Evolutionary conservation across 2,797 vertebrate genomes (phyloP).

Genomic region (Amblyraja radiata): DNA sequence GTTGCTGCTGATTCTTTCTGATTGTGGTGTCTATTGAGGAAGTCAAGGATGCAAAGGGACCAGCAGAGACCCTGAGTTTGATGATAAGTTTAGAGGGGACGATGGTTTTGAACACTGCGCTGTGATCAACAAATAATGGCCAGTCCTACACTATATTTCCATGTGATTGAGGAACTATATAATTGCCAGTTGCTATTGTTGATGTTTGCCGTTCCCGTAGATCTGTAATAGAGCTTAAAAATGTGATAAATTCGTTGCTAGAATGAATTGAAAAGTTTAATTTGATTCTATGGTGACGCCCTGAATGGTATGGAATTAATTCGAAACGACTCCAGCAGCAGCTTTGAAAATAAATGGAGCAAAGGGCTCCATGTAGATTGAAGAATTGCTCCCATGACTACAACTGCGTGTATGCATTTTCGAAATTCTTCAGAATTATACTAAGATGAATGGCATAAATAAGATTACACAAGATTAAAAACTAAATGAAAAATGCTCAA

Average conservation of each 20-base stretch:
- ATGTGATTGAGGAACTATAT: too few relatives aligned
- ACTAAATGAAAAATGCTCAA: background rate
- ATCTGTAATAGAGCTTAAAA: conserved; percentile 40
- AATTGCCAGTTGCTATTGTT: background rate
- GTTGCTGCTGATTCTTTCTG: too few relatives aligned
- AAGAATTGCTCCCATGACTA: conserved; percentile 40
- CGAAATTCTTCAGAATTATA: conserved; percentile 39
- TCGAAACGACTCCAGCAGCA: conserved; percentile 46
- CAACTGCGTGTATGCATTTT: conserved; percentile 39
- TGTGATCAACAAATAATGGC: too few relatives aligned
- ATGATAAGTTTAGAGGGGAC: too few relatives aligned
- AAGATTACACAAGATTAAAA: background rate
- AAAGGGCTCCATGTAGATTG: conserved; percentile 24
- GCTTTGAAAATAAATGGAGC: conserved; percentile 49
- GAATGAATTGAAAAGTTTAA: conserved; percentile 42
- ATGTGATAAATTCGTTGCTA: conserved; percentile 42
- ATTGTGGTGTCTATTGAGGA: too few relatives aligned
- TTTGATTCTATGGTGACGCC: conserved; percentile 43
- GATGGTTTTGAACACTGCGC: too few relatives aligned
- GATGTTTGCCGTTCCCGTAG: conserved; percentile 40
- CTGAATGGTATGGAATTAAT: conserved; percentile 43
- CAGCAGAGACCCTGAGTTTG: too few relatives aligned
- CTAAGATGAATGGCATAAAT: background rate
- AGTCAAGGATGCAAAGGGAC: too few relatives aligned
- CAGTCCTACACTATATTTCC: too few relatives aligned